Conservation (phyloP, 1,140 invertebrate species). For the Drosophila sproati region DNA sequence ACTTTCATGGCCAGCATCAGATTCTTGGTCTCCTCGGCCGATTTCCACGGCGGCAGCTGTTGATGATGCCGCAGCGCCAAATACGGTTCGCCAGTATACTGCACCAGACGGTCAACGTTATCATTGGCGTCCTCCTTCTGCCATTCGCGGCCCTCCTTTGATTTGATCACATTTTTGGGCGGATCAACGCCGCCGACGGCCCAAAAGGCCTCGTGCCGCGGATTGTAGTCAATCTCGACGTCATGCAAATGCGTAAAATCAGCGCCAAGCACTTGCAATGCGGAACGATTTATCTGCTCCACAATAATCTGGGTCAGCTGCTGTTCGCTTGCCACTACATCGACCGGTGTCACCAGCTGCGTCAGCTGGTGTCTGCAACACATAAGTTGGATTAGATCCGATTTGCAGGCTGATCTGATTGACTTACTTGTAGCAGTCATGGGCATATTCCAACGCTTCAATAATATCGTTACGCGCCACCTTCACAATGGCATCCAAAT, state of each 20-base stretch:
- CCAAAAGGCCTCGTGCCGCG: constrained; percentile 93
- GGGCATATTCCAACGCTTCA: constrained; percentile 63
- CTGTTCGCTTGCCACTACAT: constrained; percentile 58
- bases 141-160: constrained; percentile 78
- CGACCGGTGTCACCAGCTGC: constrained; percentile 27
- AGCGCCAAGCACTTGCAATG: constrained; percentile 86
- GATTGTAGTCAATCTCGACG: constrained; percentile 89
- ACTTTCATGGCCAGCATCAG: constrained; percentile 79
- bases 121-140: constrained; percentile 85
- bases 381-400: not conserved
- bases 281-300: constrained; percentile 89
- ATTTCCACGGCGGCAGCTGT: constrained; percentile 88
- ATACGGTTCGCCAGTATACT: constrained; percentile 88
- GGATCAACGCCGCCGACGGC: constrained; percentile 88
- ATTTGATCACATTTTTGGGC: constrained; percentile 84
- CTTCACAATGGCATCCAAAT: constrained; percentile 74
- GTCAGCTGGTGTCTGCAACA: constrained; percentile 75
- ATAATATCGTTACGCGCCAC: constrained; percentile 53
- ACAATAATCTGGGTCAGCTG: constrained; percentile 84
- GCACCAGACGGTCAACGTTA: constrained; percentile 87
- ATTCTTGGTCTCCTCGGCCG: constrained; percentile 86
- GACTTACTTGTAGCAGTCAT: constrained; percentile 65
- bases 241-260: constrained; percentile 87
- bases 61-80: constrained; percentile 88
- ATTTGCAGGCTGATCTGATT: not conserved